Evolutionary conservation across 2,888 invertebrate genomes (phyloP).

Genomic region (Hypena proboscidalis): DNA sequence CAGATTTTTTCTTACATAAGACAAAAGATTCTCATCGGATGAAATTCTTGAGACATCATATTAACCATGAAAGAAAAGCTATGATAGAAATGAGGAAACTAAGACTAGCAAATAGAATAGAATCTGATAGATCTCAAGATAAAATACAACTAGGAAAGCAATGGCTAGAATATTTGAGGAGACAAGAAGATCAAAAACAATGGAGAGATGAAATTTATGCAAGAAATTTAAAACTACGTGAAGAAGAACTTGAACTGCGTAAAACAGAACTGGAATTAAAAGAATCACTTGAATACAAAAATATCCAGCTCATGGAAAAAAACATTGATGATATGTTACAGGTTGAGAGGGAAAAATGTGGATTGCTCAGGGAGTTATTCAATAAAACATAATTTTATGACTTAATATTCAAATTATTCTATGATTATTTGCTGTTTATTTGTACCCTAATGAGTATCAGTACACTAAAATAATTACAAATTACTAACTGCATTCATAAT

Average conservation of each 20-base stretch:
- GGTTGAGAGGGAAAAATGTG: conserved; percentile 58
- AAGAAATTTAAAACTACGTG: conserved; percentile 50
- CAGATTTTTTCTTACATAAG: conserved; percentile 46
- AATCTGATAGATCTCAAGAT: conserved; percentile 57
- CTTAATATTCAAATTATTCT: background rate
- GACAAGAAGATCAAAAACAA: conserved; percentile 51
- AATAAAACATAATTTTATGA: conserved; percentile 20
- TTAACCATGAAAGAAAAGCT: conserved; percentile 50
- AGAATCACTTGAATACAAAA: conserved; percentile 54
- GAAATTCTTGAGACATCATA: conserved; percentile 16
- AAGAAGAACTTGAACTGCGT: conserved; percentile 54
- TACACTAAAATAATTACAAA: too few relatives aligned
- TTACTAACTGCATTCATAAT: too few relatives aligned
- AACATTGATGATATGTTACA: conserved; percentile 51
- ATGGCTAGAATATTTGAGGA: conserved; percentile 60
- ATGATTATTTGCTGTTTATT: too few relatives aligned
- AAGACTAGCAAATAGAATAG: conserved; percentile 60
- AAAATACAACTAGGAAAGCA: conserved; percentile 62
- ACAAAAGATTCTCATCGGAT: conserved; percentile 33
- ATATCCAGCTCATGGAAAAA: conserved; percentile 53
- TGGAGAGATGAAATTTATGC: conserved; percentile 53
- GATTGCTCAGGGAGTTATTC: conserved; percentile 52
- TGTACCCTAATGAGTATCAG: too few relatives aligned
- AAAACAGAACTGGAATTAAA: conserved; percentile 55
- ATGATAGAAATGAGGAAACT: conserved; percentile 59